Evolutionary conservation across 2,113 vertebrate species (phyloP).

Genomic region (Pelobates fuscus): DNA sequence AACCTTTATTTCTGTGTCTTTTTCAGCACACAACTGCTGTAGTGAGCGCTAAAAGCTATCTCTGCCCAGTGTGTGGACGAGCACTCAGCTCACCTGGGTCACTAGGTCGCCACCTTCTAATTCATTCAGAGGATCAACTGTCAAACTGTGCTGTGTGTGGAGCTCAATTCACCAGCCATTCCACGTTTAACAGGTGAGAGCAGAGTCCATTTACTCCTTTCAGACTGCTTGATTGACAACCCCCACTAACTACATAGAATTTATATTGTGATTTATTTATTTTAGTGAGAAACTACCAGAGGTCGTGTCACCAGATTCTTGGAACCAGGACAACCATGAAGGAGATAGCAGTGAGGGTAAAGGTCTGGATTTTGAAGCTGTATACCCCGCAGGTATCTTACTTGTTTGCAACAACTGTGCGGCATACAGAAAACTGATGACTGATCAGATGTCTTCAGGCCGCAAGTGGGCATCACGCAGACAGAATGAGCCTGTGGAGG

Average conservation of each 20-base stretch:
- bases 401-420: conserved; percentile 94
- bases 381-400: conserved; percentile 89
- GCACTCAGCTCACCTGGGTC: conserved; percentile 94
- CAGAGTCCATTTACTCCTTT: conserved; percentile 34
- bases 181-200: conserved; percentile 92
- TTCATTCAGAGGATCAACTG: conserved; percentile 94
- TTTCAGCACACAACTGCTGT: conserved; percentile 89
- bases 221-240: too few species aligned
- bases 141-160: conserved; percentile 97
- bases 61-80: conserved; percentile 94
- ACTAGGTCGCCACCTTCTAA: conserved; percentile 91
- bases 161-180: conserved; percentile 88
- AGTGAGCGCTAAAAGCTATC: conserved; percentile 89
- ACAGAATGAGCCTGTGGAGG: conserved; percentile 88
- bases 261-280: too few species aligned
- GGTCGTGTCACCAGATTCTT: conserved; percentile 77
- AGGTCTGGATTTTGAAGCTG: conserved; percentile 73
- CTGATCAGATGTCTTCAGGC: conserved; percentile 76
- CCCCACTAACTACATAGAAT: too few species aligned
- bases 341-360: conserved; percentile 68
- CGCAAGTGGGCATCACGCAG: conserved; percentile 87
- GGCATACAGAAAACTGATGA: conserved; percentile 87
- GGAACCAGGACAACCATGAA: conserved; percentile 69
- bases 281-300: conserved; percentile 90
- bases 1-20: too few species aligned